Percentiles rank a stretch among this genome's conserved stretches.
phyloP scores from a whole-genome alignment of 2,888 invertebrate species.

The Aphidius colemani region DNA sequence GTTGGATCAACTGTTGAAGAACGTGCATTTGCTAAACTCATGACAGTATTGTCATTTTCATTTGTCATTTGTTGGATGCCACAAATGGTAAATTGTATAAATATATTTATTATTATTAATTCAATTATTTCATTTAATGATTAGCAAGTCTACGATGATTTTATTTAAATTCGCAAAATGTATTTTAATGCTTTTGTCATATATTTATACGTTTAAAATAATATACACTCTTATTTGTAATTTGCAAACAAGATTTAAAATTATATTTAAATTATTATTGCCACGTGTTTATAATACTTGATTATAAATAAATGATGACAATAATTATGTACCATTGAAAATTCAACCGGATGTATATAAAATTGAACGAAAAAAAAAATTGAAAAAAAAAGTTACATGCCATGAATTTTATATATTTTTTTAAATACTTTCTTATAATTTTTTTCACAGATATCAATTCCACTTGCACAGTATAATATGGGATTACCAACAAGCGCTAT shows the following conservation, averaged over 20 bases:
- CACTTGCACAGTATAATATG: slow-evolving; percentile 64
- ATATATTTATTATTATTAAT: background rate
- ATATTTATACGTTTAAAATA: background rate
- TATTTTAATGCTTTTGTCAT: slow-evolving; percentile 6
- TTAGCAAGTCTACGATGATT: background rate
- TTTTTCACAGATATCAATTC: slow-evolving; percentile 67
- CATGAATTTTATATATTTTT: no score
- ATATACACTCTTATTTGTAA: slow-evolving; percentile 2
- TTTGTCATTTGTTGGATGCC: slow-evolving; percentile 88
- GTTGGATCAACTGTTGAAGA: slow-evolving; percentile 73
- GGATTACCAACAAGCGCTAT: slow-evolving; percentile 37
- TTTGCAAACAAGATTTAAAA: slow-evolving; percentile 1
- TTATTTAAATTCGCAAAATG: background rate
- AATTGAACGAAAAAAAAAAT: background rate
- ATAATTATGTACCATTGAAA: background rate
- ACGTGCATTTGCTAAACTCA: slow-evolving; percentile 81
- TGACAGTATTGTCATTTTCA: slow-evolving; percentile 81
- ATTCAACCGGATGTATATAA: slow-evolving; percentile 7
- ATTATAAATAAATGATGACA: no score
- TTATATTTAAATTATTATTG: background rate
- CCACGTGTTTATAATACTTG: background rate
- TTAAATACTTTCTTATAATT: background rate
- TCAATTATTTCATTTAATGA: background rate
- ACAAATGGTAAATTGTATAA: slow-evolving; percentile 72
- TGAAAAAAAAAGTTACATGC: no score